Base-by-base conservation (phyloP, 2,888 invertebrate species). In the Euplagia quadripunctaria region DNA sequence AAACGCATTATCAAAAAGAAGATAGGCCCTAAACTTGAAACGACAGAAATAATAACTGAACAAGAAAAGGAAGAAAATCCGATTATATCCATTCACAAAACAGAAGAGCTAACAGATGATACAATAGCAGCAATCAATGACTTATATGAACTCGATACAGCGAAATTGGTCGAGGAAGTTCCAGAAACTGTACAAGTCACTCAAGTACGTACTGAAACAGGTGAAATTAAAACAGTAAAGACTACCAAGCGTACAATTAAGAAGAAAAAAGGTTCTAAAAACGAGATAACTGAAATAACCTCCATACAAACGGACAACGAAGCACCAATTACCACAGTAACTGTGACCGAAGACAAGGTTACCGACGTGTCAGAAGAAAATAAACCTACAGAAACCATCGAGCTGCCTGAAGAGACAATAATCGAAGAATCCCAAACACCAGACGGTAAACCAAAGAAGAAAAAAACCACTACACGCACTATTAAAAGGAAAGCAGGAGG, bases 381-480 rank as follows among this genome's bases (percentile, higher is more conserved):
- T 1, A 7, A 12, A 9, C 67, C 71, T 1, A 16, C 8, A 16
- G 46, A 64, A 68, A 68, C 43, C 9, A 31, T 70, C 41, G 73
- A 73, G 17, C n/a, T 70, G 0, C 74, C 74, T 9, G 70, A 74
- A 4, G 61, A 73, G 20, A 67, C 20, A 0, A 73, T 65, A 2
- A 8, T 69, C 8, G 68, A 72, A 16, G 65, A 69, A 49, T 14
- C 20, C 17, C 8, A 43, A 31, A 16, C 71, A 46, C 17, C 64
- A 46, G 71, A 71, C 31, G 71, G 65, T 55, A 73, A 69, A 55
- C 43, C 42, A 46, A 79, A 67, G 78, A 74, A 14, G 52, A 79
- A 55, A 77, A 86, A 86, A 73, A 87, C 16, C 86, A 88, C 0
- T 87, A 87, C 68, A 79, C 85, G 72, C 86, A 90, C 55, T 4